Percentiles rank a stretch among this genome's conserved stretches.
These are phyloP conservation scores for Lepidurus apus DNA, from an alignment of 1,140 invertebrate species.

Conservation along the genomic window DNA sequence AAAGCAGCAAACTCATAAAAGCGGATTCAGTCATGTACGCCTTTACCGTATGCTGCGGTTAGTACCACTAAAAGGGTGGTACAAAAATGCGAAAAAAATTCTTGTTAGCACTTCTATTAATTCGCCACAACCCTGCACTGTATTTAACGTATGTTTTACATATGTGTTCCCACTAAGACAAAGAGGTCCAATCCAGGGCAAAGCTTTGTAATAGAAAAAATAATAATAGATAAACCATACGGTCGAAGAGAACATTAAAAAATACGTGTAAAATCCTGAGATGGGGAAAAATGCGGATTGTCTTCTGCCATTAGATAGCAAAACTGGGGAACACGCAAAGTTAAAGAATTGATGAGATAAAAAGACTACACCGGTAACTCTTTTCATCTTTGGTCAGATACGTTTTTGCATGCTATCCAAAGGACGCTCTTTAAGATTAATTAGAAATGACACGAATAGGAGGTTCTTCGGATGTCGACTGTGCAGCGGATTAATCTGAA, in stretches of 20 bases:
- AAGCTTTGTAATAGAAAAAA: not conserved
- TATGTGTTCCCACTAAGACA: conserved; percentile 9
- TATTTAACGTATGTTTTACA: not conserved
- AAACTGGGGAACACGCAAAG: not conserved
- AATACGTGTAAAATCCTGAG: not conserved
- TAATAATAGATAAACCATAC: not conserved
- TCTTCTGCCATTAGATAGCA: not conserved
- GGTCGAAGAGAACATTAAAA: not conserved
- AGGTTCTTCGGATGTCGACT: not conserved
- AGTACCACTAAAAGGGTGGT: no score
- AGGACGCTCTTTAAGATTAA: not conserved
- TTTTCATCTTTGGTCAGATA: not conserved
- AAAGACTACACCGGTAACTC: not conserved
- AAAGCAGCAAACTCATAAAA: no score
- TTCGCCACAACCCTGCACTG: not conserved
- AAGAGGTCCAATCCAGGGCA: not conserved
- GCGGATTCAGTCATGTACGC: no score
- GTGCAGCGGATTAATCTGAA: not conserved
- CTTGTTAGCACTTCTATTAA: not conserved
- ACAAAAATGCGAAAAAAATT: not conserved
- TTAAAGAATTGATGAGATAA: not conserved
- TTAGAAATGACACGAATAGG: not conserved
- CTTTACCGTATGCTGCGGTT: no score
- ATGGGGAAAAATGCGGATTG: conserved; percentile 3
- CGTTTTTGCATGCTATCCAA: not conserved